Percentiles rank a stretch among this genome's conserved stretches.
Conservation (phyloP, 1,140 invertebrate genomes). For the Drosophila pallidifrons region DNA sequence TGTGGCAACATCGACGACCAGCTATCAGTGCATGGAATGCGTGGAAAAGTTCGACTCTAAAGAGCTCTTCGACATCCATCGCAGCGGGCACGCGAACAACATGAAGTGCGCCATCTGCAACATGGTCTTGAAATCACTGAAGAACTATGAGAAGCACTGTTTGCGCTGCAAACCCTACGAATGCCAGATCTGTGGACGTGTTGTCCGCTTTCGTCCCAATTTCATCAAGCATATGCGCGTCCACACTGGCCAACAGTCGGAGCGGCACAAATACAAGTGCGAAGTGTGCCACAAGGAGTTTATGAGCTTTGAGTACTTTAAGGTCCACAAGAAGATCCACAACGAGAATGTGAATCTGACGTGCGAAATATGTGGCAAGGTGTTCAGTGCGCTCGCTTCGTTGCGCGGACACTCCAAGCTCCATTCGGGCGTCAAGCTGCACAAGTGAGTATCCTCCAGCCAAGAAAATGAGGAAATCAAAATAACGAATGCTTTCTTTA, state of each 20-base stretch:
- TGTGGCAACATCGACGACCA: slow-evolving; percentile 50
- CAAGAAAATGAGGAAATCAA: not conserved
- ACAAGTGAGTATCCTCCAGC: slow-evolving; percentile 69
- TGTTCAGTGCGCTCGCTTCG: slow-evolving; percentile 82
- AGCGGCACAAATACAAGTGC: slow-evolving; percentile 84
- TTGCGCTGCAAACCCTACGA: slow-evolving; percentile 84
- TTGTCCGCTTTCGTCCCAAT: slow-evolving; percentile 81
- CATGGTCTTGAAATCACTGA: slow-evolving; percentile 80
- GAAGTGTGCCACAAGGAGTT: slow-evolving; percentile 85
- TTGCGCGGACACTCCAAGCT: slow-evolving; percentile 79
- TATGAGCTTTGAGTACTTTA: slow-evolving; percentile 83
- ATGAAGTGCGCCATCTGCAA: slow-evolving; percentile 85
- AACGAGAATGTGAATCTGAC: slow-evolving; percentile 83
- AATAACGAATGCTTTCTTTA: too few relatives aligned
- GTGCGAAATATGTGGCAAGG: slow-evolving; percentile 84
- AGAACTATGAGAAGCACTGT: slow-evolving; percentile 84
- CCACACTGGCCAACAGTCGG: slow-evolving; percentile 82
- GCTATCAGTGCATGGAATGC: slow-evolving; percentile 79
- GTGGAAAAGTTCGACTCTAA: slow-evolving; percentile 83
- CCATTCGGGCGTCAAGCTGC: slow-evolving; percentile 82
- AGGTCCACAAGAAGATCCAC: slow-evolving; percentile 84
- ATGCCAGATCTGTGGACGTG: slow-evolving; percentile 82
- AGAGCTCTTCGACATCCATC: slow-evolving; percentile 81
- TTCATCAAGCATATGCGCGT: slow-evolving; percentile 84
- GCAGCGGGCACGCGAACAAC: slow-evolving; percentile 82